Percentiles rank a stretch among this genome's conserved stretches.
Conservation (phyloP, 92 coral and sea anemone genomes). For the Zoanthus sansibaricus region DNA sequence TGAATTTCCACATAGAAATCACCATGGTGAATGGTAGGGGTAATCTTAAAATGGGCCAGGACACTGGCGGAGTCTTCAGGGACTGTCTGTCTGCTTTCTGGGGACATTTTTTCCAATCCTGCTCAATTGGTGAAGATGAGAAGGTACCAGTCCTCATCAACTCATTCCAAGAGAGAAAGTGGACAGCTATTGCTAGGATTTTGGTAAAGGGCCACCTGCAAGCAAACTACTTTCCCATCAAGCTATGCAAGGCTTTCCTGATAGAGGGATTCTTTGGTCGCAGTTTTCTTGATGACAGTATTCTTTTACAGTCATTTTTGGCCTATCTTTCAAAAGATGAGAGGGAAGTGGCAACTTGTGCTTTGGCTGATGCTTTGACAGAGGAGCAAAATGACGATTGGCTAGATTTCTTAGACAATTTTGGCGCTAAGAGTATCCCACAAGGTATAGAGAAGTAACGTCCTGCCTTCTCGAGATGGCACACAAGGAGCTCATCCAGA, state of each 20-base stretch:
- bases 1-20: slow-evolving; percentile 38
- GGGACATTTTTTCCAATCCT: slow-evolving; percentile 57
- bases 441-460: slow-evolving; percentile 28
- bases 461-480: slow-evolving; percentile 59
- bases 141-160: slow-evolving; percentile 48
- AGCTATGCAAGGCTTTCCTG: slow-evolving; percentile 56
- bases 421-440: slow-evolving; percentile 62
- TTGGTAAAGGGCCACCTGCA: slow-evolving; percentile 65
- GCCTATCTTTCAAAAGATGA: slow-evolving; percentile 66
- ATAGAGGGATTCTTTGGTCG: not conserved
- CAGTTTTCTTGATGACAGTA: slow-evolving; percentile 4
- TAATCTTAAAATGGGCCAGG: slow-evolving; percentile 51
- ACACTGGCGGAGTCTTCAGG: slow-evolving; percentile 62
- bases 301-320: slow-evolving; percentile 19
- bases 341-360: slow-evolving; percentile 44
- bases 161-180: slow-evolving; percentile 58
- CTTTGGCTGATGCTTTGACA: slow-evolving; percentile 41
- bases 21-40: slow-evolving; percentile 59
- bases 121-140: slow-evolving; percentile 67
- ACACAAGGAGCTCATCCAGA: slow-evolving; percentile 74
- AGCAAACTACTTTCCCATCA: slow-evolving; percentile 61
- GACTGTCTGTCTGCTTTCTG: slow-evolving; percentile 79
- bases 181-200: slow-evolving; percentile 65
- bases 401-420: slow-evolving; percentile 67
- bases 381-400: slow-evolving; percentile 73